Conservation (phyloP, 2,113 vertebrate species). For the Gorilla gorilla region DNA sequence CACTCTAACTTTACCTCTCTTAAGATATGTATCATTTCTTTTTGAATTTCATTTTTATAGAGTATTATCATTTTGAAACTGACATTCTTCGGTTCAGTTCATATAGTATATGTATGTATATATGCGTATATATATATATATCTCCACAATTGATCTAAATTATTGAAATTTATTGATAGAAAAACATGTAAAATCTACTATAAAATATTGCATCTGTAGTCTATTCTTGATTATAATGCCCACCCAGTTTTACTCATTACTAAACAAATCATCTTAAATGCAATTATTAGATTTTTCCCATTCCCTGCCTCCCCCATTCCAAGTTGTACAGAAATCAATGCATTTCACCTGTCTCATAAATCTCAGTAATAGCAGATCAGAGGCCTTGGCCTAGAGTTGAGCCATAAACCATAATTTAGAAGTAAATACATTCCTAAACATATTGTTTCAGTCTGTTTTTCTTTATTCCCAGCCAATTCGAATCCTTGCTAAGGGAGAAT, state of each 20-base stretch:
- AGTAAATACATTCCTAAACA: neutral
- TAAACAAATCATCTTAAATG: conserved; percentile 6
- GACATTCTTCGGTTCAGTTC: neutral
- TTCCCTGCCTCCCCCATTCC: neutral
- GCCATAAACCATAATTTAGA: neutral
- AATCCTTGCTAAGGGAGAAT: neutral
- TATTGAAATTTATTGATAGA: neutral
- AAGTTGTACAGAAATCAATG: neutral
- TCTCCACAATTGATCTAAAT: neutral
- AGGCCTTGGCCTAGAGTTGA: neutral
- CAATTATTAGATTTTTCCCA: neutral
- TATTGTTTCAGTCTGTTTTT: neutral
- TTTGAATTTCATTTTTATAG: neutral
- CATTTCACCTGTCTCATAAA: neutral
- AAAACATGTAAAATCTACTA: neutral
- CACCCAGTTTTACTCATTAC: neutral
- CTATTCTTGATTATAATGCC: neutral
- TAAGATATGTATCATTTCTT: neutral
- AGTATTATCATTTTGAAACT: neutral
- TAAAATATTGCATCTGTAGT: neutral
- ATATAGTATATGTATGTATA: neutral
- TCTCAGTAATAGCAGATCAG: neutral
- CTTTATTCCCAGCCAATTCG: neutral
- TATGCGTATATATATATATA: neutral
- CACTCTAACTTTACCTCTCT: neutral